Evolutionary conservation across 1,140 invertebrate species (phyloP).

Genomic region (Hyposmocoma kahamanoa): DNA sequence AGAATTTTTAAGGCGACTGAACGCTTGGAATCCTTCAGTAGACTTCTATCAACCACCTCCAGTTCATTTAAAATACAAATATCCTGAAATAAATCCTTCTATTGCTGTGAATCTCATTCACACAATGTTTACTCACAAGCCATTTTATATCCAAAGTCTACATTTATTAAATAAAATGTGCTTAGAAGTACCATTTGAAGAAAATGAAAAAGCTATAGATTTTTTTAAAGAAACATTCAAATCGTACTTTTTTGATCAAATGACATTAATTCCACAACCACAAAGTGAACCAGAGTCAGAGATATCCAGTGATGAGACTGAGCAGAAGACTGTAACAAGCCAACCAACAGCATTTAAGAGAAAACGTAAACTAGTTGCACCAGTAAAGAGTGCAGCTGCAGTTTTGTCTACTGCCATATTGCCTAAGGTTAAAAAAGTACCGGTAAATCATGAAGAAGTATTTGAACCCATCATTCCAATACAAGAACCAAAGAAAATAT

Average conservation of each 20-base stretch:
- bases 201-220: slow-evolving; percentile 60
- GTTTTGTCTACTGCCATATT: slow-evolving; percentile 43
- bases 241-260: slow-evolving; percentile 37
- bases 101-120: slow-evolving; percentile 87
- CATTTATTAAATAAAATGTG: slow-evolving; percentile 98
- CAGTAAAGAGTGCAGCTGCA: slow-evolving; percentile 79
- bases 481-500: slow-evolving; percentile 77
- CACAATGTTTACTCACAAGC: slow-evolving; percentile 81
- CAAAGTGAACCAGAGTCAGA: slow-evolving; percentile 83
- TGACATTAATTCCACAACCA: slow-evolving; percentile 11
- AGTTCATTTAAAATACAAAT: slow-evolving; percentile 82
- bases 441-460: slow-evolving; percentile 76
- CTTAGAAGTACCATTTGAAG: slow-evolving; percentile 88
- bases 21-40: slow-evolving; percentile 79
- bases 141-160: slow-evolving; percentile 90
- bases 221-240: slow-evolving; percentile 64
- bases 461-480: slow-evolving; percentile 76
- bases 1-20: slow-evolving; percentile 79
- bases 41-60: slow-evolving; percentile 83
- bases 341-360: slow-evolving; percentile 74
- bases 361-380: slow-evolving; percentile 74
- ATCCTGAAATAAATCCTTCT: slow-evolving; percentile 82
- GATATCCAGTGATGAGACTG: slow-evolving; percentile 82
- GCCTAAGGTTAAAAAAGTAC: slow-evolving; percentile 55
- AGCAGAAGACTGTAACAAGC: slow-evolving; percentile 39